Evolutionary conservation across 30 jellyfish, hydroid and myxozoan species (phyloP).

Genomic region (Turritopsis dohrnii): DNA sequence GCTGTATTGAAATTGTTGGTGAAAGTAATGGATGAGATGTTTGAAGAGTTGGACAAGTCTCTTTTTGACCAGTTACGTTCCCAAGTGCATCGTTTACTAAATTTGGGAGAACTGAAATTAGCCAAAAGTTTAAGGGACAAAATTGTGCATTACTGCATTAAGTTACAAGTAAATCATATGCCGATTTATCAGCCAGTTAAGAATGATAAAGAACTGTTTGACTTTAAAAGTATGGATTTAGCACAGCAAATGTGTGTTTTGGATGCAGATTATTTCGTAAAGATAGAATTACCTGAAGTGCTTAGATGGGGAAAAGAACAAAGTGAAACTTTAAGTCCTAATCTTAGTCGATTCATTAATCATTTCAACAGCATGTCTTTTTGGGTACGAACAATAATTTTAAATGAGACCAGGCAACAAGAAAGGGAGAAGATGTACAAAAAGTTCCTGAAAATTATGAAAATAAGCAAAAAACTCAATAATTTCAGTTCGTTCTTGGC

Average conservation of each 20-base stretch:
- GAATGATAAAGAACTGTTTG: conserved; percentile 47
- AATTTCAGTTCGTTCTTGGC: conserved; percentile 92
- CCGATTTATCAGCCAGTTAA: conserved; percentile 30
- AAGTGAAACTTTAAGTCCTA: conserved; percentile 87
- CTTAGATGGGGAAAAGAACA: conserved; percentile 99
- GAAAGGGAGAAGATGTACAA: conserved; percentile 84
- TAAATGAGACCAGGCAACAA: conserved; percentile 80
- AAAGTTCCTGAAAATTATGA: conserved; percentile 83
- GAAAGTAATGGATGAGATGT: conserved; percentile 86
- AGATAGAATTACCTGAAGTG: conserved; percentile 90
- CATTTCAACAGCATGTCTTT: conserved; percentile 95
- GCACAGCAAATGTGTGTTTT: conserved; percentile 91
- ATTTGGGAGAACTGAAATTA: conserved; percentile 72
- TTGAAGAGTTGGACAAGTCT: conserved; percentile 91
- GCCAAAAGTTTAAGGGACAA: conserved; percentile 86
- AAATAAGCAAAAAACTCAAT: conserved; percentile 57
- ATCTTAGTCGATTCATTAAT: conserved; percentile 80
- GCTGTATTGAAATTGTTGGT: conserved; percentile 71
- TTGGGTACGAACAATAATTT: conserved; percentile 85
- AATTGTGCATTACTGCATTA: conserved; percentile 77
- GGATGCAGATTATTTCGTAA: conserved; percentile 84
- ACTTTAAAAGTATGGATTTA: conserved; percentile 73
- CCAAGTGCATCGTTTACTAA: conserved; percentile 79
- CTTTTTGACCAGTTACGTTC: conserved; percentile 91
- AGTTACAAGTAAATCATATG: conserved; percentile 66